Evolutionary conservation across 1,140 invertebrate species (phyloP), one percentile per base, ranked within the genome.

Genomic region (Arion vulgaris): DNA sequence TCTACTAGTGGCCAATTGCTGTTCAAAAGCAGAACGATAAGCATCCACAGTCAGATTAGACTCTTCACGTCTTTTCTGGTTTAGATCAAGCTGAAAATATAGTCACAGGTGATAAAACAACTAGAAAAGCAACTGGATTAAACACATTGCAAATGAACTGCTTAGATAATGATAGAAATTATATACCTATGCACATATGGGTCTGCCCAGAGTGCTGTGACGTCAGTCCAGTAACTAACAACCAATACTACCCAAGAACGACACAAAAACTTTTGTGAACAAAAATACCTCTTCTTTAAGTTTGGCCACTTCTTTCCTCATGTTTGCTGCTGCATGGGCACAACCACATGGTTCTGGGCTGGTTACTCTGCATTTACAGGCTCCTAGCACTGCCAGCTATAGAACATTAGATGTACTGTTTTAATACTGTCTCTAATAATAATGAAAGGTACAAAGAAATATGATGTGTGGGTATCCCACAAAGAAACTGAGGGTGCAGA

Each of bases 301-400:
- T 83, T 86, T 89, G 51, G 84, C 53, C 36, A 90, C 85, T 53
- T 92, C 91, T 66, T 86, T 87, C 49, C 86, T 88, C 5, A 91
- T 72, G 81, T 89, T 89, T 11, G 90, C 90, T 34, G 90, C 91
- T 53, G 91, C 88, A 57, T 88, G 86, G 23, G 90, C 91, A 90
- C 91, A 92, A 13, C 87, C 87, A 87, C 91, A 92, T 13, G 91
- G 91, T 5, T 91, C 90, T 38, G 89, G 87, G n/a, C 77, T 84
- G 15, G 84, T 72, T 19, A 86, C 83, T 53, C 89, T 81, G 81
- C 91, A 92, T 62, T 87, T 85, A 86, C 91, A 92, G n/a, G 90
- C 90, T 39, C 91, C 91, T 4, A 92, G 83, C 13, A 91, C 87
- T 15, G 90, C 90, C 66, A 92, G 85, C 91, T 92, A 80, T 66